phyloP scores from a whole-genome alignment of 2,797 vertebrate genomes.

The Neosilurus mollespiculum region DNA sequence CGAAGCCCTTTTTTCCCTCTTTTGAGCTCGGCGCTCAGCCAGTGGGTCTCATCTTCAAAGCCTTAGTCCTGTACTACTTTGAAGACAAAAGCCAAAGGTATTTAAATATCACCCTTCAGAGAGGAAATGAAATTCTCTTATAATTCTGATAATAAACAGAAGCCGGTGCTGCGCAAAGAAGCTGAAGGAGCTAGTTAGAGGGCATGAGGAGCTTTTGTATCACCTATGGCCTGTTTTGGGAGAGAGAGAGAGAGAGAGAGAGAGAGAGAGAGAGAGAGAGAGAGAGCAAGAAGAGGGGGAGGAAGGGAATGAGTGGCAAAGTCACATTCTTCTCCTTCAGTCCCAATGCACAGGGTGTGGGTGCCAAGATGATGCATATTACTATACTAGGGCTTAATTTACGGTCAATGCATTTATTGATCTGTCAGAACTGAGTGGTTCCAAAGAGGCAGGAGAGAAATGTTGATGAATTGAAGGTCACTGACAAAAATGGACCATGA shows the following conservation, averaged over 20 bases:
- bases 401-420: slow-evolving; percentile 49
- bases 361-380: slow-evolving; percentile 42
- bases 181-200: slow-evolving; percentile 42
- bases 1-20: slow-evolving; percentile 23
- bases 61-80: slow-evolving; percentile 53
- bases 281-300: too few species aligned
- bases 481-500: slow-evolving; percentile 40
- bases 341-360: neutral
- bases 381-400: slow-evolving; percentile 44
- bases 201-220: slow-evolving; percentile 22
- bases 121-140: slow-evolving; percentile 57
- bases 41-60: slow-evolving; percentile 61
- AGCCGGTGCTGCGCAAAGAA: slow-evolving; percentile 25
- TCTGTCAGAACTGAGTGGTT: slow-evolving; percentile 38
- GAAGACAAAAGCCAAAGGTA: slow-evolving; percentile 66
- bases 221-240: slow-evolving; percentile 10
- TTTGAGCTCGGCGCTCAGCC: slow-evolving; percentile 36
- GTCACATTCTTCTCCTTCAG: slow-evolving; percentile 10
- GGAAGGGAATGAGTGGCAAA: neutral
- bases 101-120: slow-evolving; percentile 65
- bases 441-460: slow-evolving; percentile 44
- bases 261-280: neutral
- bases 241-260: neutral
- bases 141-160: slow-evolving; percentile 51
- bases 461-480: slow-evolving; percentile 54